phyloP scores from a whole-genome alignment of 2,888 invertebrate genomes.

The Esperia sulphurella region DNA sequence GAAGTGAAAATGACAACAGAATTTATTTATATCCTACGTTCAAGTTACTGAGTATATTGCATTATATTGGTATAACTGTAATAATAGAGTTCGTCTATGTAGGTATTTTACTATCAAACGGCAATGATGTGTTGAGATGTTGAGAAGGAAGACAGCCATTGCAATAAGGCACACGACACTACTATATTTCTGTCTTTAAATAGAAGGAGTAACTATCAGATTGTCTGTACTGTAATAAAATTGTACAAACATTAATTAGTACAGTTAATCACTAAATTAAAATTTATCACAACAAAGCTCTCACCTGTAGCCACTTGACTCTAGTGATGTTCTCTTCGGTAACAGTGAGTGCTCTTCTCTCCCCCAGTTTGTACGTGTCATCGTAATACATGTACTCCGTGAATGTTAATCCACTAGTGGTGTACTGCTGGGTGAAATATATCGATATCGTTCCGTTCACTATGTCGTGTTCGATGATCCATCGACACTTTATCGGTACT shows the following conservation, averaged over 20 bases:
- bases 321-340: slow-evolving; percentile 87
- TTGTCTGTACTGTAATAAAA: too few species aligned
- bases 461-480: slow-evolving; percentile 91
- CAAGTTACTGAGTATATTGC: too few species aligned
- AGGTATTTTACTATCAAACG: too few species aligned
- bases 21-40: not conserved
- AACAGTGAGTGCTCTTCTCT: slow-evolving; percentile 82
- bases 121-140: too few species aligned
- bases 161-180: too few species aligned
- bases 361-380: slow-evolving; percentile 83
- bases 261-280: not conserved
- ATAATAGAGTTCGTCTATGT: too few species aligned
- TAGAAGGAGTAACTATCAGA: too few species aligned
- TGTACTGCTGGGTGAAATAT: slow-evolving; percentile 93
- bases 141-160: too few species aligned
- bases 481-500: slow-evolving; percentile 90
- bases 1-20: not conserved
- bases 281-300: slow-evolving; percentile 18
- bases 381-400: slow-evolving; percentile 89
- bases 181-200: too few species aligned
- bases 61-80: too few species aligned
- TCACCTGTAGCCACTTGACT: slow-evolving; percentile 78
- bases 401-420: slow-evolving; percentile 86
- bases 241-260: too few species aligned
- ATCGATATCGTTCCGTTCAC: slow-evolving; percentile 88